A percentile compares a stretch with the other conserved stretches of the same genome.
These are phyloP conservation scores for Narcine bancroftii DNA, from an alignment of 2,113 vertebrate species.

Conservation along the genomic window DNA sequence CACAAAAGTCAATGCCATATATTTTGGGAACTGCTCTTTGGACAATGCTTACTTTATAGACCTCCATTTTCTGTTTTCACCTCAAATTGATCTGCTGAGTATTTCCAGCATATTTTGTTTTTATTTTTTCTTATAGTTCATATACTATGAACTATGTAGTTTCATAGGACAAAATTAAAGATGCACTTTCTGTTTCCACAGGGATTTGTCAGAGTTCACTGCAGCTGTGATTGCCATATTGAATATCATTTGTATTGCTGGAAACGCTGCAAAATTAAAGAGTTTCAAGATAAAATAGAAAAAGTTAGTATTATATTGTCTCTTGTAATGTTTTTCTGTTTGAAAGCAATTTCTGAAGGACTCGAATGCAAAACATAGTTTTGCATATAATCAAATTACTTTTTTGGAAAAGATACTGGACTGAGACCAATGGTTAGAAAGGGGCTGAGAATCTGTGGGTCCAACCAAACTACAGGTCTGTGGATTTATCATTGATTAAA, in stretches of 20 bases:
- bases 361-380: neutral
- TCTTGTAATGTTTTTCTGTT: neutral
- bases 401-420: neutral
- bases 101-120: too few species aligned
- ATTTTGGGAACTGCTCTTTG: too few species aligned
- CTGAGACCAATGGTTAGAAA: neutral
- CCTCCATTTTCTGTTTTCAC: too few species aligned
- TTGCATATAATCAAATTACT: neutral
- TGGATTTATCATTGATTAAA: neutral
- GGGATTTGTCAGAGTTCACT: constrained; percentile 31
- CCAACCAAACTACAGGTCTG: neutral
- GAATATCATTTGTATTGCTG: constrained; percentile 30
- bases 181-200: neutral
- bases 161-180: neutral
- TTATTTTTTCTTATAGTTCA: too few species aligned
- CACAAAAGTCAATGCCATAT: too few species aligned
- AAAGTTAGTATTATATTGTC: constrained; percentile 22
- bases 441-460: neutral
- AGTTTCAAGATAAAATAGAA: constrained; percentile 26
- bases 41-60: too few species aligned
- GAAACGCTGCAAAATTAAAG: constrained; percentile 34
- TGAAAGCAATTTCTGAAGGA: neutral
- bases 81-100: too few species aligned
- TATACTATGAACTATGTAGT: too few species aligned
- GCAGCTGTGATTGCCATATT: neutral